phyloP scores from a whole-genome alignment of 2,113 vertebrate genomes.

The Strix aluco region DNA sequence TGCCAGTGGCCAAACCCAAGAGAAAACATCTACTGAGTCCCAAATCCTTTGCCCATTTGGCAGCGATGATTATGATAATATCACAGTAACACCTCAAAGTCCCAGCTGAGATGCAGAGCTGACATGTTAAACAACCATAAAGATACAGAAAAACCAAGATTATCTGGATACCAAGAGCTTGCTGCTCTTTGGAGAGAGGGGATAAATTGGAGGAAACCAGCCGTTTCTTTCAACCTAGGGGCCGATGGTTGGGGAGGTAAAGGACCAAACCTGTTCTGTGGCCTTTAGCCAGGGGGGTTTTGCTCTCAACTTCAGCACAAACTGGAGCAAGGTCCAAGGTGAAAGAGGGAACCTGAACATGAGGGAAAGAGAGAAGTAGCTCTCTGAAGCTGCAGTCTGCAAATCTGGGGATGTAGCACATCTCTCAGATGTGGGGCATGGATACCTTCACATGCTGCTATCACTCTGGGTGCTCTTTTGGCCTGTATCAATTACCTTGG shows the following conservation, averaged over 20 bases:
- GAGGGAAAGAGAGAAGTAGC: not conserved
- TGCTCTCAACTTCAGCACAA: not conserved
- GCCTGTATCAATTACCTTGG: not conserved
- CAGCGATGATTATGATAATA: not conserved
- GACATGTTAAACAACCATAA: not conserved
- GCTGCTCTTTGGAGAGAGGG: not conserved
- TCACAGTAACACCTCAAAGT: not conserved
- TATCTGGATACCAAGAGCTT: not conserved
- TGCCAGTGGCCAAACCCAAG: not conserved
- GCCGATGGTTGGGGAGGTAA: not conserved
- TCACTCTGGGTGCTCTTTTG: not conserved
- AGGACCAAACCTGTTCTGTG: not conserved
- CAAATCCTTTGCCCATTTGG: not conserved
- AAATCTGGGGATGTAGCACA: not conserved
- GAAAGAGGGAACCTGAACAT: not conserved
- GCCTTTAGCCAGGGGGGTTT: not conserved
- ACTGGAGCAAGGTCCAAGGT: not conserved
- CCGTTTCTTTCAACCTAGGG: not conserved
- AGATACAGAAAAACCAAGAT: not conserved
- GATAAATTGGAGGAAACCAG: not conserved
- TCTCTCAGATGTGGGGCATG: not conserved
- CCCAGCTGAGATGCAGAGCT: not conserved
- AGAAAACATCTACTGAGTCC: not conserved
- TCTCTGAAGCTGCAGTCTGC: not conserved
- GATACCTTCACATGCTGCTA: not conserved